Base-by-base conservation (phyloP, 2,888 invertebrate genomes). In the Dusona sp. region DNA sequence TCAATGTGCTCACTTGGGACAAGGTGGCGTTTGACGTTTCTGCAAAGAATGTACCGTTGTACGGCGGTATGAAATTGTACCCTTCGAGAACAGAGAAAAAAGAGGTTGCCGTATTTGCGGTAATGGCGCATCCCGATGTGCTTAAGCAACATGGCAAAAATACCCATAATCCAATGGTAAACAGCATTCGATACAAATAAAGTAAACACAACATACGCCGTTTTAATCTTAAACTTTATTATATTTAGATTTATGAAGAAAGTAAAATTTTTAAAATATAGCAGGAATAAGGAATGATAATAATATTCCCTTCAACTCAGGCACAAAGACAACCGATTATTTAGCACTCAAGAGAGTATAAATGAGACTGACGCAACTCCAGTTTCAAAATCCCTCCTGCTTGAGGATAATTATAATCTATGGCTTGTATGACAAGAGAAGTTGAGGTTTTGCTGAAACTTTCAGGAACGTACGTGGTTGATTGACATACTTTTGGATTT, bases 1-100 rank as follows among this genome's bases (percentile, higher is more conserved):
- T 97, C 87, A 97, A 97, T 93, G 97, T 97, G 61, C 92, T 97
- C 73, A 97, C 97, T 90, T 97, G 97, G 97, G 96, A 96, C 89
- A 96, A 96, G 92, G 96, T 97, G 89, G 96, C 96, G 0, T 96
- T 96, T 22, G 95, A 95, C 88, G 96, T 96, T 90, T 95, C 96
- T 88, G 95, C 96, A 77, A 96, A 96, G 92, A 96, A 96, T 11
- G 96, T 97, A 92, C 97, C 97, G 6, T 94, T 97, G 57, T 97
- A 96, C 91, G 97, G 97, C 61, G 97, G 97, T 86, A 97, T 97
- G 96, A 96, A 96, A 94, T 95, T 96, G 57, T 96, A 95, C 89
- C 96, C 95, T 0, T 96, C 96, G 0, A 95, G 95, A 86, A 95
- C 95, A 78, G 95, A 94, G 87, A 94, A 94, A 85, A 95, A 96